Evolutionary conservation across 2,113 vertebrate species (phyloP).

Genomic region (Tyto alba): DNA sequence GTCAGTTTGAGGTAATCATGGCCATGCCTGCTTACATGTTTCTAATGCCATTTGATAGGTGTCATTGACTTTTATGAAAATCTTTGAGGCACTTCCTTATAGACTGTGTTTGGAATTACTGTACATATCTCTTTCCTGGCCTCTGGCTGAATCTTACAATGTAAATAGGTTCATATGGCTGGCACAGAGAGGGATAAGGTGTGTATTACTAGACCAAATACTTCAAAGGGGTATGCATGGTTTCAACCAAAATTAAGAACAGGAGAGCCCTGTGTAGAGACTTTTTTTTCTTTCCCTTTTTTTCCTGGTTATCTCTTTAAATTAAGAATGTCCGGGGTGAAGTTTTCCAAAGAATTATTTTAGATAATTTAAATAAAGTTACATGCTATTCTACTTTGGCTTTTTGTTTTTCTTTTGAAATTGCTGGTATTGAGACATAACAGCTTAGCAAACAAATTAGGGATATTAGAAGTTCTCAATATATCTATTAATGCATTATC

Average conservation of each 20-base stretch:
- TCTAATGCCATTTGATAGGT: conserved; percentile 69
- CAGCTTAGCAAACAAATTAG: background rate
- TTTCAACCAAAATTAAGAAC: conserved; percentile 73
- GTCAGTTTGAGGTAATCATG: conserved; percentile 61
- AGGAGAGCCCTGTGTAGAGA: conserved; percentile 55
- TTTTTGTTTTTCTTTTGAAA: background rate
- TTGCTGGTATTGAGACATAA: background rate
- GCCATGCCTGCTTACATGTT: conserved; percentile 64
- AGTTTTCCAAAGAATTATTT: conserved; percentile 10
- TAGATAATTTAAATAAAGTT: background rate
- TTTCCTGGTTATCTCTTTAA: background rate
- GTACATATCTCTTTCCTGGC: conserved; percentile 69
- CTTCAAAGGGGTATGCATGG: conserved; percentile 65
- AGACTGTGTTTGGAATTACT: conserved; percentile 68
- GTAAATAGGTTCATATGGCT: conserved; percentile 70
- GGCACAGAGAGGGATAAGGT: conserved; percentile 61
- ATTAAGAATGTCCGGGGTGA: conserved; percentile 39
- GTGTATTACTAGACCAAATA: conserved; percentile 56
- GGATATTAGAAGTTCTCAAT: background rate
- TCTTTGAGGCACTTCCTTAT: conserved; percentile 64
- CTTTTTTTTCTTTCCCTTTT: background rate
- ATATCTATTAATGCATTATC: background rate
- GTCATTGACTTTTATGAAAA: conserved; percentile 65
- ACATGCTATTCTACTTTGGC: background rate
- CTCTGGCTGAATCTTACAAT: conserved; percentile 65